Evolutionary conservation across 2,888 invertebrate species (phyloP), one percentile per base, ranked within the genome.

Genomic region (Aleiodes testaceus): DNA sequence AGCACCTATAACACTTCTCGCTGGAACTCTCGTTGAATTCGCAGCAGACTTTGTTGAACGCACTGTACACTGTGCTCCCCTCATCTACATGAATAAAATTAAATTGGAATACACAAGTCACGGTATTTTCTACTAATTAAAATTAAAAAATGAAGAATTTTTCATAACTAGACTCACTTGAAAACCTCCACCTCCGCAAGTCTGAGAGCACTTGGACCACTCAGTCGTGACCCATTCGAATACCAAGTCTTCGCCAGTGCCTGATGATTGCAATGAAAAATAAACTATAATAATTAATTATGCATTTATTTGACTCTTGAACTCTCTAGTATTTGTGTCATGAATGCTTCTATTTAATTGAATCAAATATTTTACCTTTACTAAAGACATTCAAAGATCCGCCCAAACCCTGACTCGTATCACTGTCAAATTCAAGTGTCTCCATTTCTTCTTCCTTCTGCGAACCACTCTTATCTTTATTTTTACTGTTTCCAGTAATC

Each of bases 161-260:
- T 26, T 18, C 14, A 47, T 22, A 14, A 53, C 16, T 44, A 68
- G 20, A 72, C 75, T 67, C 84, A 90, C 90, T 87, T 91, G 90
- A 78, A 89, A 89, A 1, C 96, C 96, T 68, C 90, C 90, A 50
- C 93, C 93, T 0, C 95, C 95, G 81, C 97, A 97, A 0, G 92
- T 92, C 77, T 94, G 93, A 1, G 94, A 95, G 85, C 97, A 97
- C 12, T 92, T 90, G 0, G 96, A 94, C 97, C 97, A 98, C 9
- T 93, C 92, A 0, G 94, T 93, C 11, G 93, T 91, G 82, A 91
- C 90, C 96, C 96, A 97, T 77, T 92, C 92, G 85, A 94, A 95
- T 79, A 92, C 88, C 77, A 92, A 81, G 80, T 90, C 80, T 16
- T 82, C 80, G 26, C 78, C 77, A 65, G 79, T 79, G 73, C 75